Percentiles rank a stretch among this genome's conserved stretches.
Evolutionary conservation across 2,888 invertebrate genomes (phyloP).

Genomic region (Epiblema foenella): DNA sequence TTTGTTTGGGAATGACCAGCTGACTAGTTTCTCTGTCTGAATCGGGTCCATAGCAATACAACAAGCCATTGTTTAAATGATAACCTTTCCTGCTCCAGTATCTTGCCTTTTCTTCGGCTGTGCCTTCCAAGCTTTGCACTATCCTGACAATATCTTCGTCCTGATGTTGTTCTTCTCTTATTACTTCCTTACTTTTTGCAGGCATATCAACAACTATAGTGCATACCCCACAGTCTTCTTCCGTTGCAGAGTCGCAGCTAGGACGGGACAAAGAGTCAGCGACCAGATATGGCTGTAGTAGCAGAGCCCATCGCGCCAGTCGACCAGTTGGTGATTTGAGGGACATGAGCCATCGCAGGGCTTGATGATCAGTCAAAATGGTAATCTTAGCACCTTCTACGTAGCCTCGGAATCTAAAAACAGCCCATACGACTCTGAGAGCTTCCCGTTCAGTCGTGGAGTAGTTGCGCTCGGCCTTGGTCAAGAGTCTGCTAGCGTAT

Average conservation of each 20-base stretch:
- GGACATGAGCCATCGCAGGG: slow-evolving; percentile 47
- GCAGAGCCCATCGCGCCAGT: slow-evolving; percentile 66
- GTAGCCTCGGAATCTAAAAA: not conserved
- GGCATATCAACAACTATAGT: too few relatives aligned
- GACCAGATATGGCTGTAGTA: slow-evolving; percentile 53
- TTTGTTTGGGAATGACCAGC: not conserved
- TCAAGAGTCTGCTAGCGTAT: too few relatives aligned
- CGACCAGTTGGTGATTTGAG: slow-evolving; percentile 63
- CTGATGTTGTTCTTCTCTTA: slow-evolving; percentile 4
- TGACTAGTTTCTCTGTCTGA: not conserved
- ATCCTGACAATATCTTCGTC: not conserved
- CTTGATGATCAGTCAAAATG: slow-evolving; percentile 41
- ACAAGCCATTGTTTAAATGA: not conserved
- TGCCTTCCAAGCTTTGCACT: not conserved
- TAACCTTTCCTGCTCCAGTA: slow-evolving; percentile 8
- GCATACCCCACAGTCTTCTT: too few relatives aligned
- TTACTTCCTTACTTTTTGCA: too few relatives aligned
- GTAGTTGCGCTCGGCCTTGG: too few relatives aligned
- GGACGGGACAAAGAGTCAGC: slow-evolving; percentile 44
- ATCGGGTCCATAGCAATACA: not conserved
- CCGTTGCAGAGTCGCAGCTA: slow-evolving; percentile 16
- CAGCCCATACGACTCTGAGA: too few relatives aligned
- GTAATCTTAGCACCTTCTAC: slow-evolving; percentile 33
- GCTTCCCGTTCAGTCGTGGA: too few relatives aligned
- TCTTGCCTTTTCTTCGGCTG: not conserved